Conservation (phyloP, 30 jellyfish, hydroid and myxozoan species). For the Haliclystus octoradiatus region DNA sequence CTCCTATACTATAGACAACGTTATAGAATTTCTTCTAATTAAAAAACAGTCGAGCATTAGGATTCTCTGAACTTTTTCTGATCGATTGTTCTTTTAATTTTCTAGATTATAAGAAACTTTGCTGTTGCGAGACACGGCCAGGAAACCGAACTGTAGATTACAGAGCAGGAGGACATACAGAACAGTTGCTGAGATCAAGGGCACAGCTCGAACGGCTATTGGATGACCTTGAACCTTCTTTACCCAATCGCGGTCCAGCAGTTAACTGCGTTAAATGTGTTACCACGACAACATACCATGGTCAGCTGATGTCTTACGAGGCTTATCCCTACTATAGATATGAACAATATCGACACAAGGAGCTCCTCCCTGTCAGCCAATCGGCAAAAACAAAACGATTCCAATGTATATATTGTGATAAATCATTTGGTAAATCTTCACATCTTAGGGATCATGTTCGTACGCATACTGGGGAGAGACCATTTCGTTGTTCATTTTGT, state of each 20-base stretch:
- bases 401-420: constrained; percentile 87
- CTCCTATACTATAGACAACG: too few species aligned
- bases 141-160: background rate
- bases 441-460: constrained; percentile 93
- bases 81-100: too few species aligned
- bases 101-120: background rate
- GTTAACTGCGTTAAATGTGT: background rate
- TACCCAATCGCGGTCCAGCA: background rate
- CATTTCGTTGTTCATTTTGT: constrained; percentile 76
- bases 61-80: too few species aligned
- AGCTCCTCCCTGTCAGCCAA: background rate
- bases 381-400: constrained; percentile 33
- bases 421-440: constrained; percentile 87
- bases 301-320: background rate
- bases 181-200: background rate
- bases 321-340: background rate
- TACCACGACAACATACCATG: background rate
- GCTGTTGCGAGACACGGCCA: background rate
- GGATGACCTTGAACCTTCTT: background rate
- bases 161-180: background rate
- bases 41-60: too few species aligned
- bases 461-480: constrained; percentile 97
- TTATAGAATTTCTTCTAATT: too few species aligned
- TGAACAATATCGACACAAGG: background rate
- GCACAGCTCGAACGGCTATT: background rate